These are phyloP conservation scores for Leptura quadrifasciata DNA, from an alignment of 2,888 invertebrate species.

Conservation along the genomic window DNA sequence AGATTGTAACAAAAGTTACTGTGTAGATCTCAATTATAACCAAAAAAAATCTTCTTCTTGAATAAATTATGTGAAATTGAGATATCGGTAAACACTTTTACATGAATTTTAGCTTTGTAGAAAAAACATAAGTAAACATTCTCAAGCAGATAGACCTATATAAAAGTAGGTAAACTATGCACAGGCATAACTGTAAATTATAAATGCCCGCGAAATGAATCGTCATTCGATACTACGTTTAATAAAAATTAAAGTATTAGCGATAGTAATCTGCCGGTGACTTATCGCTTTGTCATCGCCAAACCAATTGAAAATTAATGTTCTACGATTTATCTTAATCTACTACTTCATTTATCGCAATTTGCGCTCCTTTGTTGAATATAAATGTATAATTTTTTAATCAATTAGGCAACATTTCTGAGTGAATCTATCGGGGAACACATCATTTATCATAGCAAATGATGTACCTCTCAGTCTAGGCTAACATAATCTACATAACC, in stretches of 20 bases:
- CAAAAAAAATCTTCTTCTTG: too few species aligned
- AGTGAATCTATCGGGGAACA: not conserved
- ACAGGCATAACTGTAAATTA: slow-evolving; percentile 19
- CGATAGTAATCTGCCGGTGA: slow-evolving; percentile 35
- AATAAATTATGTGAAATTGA: too few species aligned
- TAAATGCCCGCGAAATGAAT: slow-evolving; percentile 27
- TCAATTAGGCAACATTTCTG: not conserved
- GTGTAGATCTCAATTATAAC: too few species aligned
- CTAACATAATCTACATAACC: too few species aligned
- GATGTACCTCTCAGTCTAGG: too few species aligned
- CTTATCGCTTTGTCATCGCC: slow-evolving; percentile 32
- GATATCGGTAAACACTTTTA: too few species aligned
- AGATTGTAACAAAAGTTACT: too few species aligned
- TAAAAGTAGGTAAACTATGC: slow-evolving; percentile 5
- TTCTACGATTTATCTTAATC: slow-evolving; percentile 31
- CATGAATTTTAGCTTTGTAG: too few species aligned
- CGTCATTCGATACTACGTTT: slow-evolving; percentile 31
- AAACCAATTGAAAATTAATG: slow-evolving; percentile 35
- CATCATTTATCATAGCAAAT: not conserved
- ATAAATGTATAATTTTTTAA: slow-evolving; percentile 13
- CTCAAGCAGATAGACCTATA: not conserved
- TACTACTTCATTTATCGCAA: slow-evolving; percentile 26
- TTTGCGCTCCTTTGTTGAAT: slow-evolving; percentile 18
- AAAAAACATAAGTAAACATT: too few species aligned
- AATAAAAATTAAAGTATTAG: slow-evolving; percentile 30